Percentiles rank a stretch among this genome's conserved stretches.
These are phyloP conservation scores for Peromyscus eremicus DNA, from an alignment of 2,797 vertebrate genomes.

Conservation along the genomic window DNA sequence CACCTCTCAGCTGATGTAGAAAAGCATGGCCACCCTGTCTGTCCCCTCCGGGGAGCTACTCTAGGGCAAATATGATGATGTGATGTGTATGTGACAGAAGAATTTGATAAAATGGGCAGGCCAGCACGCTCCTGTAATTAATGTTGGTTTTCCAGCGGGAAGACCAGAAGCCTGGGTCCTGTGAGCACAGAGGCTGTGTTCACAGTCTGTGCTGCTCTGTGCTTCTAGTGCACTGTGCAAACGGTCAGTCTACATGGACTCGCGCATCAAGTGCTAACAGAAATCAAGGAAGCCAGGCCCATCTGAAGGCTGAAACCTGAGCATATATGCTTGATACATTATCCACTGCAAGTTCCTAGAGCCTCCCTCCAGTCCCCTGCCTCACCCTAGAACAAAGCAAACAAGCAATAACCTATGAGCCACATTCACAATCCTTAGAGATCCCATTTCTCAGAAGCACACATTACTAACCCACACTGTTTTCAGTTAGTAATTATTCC, in stretches of 20 bases:
- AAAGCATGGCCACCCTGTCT: background rate
- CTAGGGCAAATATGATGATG: background rate
- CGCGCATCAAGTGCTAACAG: background rate
- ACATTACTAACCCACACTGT: background rate
- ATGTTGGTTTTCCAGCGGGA: background rate
- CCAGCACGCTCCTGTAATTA: background rate
- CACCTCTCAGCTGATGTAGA: background rate
- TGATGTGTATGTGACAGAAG: background rate
- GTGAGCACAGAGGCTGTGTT: background rate
- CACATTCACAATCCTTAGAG: background rate
- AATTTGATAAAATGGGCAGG: background rate
- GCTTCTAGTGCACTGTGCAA: background rate
- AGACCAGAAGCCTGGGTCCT: background rate
- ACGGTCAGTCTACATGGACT: too few species aligned
- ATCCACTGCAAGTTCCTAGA: background rate
- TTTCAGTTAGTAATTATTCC: conserved; percentile 20
- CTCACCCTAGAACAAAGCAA: background rate
- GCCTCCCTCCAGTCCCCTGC: background rate
- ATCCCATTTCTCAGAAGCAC: background rate
- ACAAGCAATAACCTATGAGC: background rate
- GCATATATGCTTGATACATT: too few species aligned
- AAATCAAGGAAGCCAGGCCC: background rate
- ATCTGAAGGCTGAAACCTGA: background rate
- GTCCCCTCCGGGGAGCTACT: background rate
- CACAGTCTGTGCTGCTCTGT: background rate